Conservation (phyloP, 2,888 invertebrate species). For the Eubasilissa splendida region DNA sequence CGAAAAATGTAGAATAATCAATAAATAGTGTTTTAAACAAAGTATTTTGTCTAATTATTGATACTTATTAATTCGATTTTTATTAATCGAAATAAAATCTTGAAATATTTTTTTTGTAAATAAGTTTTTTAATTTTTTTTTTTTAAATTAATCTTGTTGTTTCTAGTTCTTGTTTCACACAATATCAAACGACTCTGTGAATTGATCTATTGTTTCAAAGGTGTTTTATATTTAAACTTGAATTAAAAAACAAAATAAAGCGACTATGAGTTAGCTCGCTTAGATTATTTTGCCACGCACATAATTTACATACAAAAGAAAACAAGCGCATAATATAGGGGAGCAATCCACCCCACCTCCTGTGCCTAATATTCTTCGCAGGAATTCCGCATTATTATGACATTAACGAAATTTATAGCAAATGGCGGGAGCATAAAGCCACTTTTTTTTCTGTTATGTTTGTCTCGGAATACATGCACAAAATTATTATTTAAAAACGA, state of each 20-base stretch:
- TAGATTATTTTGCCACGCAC: constrained; percentile 34
- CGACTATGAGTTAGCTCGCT: constrained; percentile 7
- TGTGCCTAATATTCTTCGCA: constrained; percentile 16
- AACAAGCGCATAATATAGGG: constrained; percentile 26
- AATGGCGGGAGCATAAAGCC: constrained; percentile 22
- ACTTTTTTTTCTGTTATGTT: constrained; percentile 24
- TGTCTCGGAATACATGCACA: background rate
- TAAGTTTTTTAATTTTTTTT: too few species aligned
- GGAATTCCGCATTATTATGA: constrained; percentile 47
- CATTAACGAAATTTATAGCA: constrained; percentile 45
- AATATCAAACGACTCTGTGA: too few species aligned
- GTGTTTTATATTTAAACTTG: too few species aligned
- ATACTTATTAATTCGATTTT: too few species aligned
- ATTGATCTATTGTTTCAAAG: too few species aligned
- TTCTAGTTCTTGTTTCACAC: too few species aligned
- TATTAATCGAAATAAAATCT: too few species aligned
- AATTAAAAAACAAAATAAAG: background rate
- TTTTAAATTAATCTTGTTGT: too few species aligned
- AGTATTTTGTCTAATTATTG: too few species aligned
- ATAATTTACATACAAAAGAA: constrained; percentile 34
- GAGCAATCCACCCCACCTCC: background rate
- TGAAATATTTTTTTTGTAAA: too few species aligned
- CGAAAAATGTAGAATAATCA: too few species aligned
- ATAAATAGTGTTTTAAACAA: too few species aligned
- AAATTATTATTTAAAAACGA: constrained; percentile 20